Conservation (phyloP, 2,888 invertebrate species). For the Pseudococcus viburni region DNA sequence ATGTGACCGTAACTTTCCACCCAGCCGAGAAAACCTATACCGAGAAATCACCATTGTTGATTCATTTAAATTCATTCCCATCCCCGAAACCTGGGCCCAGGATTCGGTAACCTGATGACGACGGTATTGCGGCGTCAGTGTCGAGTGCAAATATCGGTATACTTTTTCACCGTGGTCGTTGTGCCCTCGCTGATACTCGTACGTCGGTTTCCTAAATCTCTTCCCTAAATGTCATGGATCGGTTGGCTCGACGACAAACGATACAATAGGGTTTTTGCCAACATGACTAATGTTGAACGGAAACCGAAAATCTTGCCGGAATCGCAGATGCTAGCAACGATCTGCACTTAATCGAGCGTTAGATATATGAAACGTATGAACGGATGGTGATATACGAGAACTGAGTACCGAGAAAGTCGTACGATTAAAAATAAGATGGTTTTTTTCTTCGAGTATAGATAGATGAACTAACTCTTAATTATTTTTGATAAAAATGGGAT, state of each 20-base stretch:
- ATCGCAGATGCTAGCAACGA: slow-evolving; percentile 38
- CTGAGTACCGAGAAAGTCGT: neutral
- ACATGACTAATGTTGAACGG: slow-evolving; percentile 48
- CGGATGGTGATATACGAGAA: neutral
- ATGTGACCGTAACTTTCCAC: neutral
- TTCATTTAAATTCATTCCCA: slow-evolving; percentile 40
- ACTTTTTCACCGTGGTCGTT: neutral
- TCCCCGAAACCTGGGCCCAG: neutral
- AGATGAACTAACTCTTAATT: too few species aligned
- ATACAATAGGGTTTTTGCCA: slow-evolving; percentile 46
- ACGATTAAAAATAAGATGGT: too few species aligned
- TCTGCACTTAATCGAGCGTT: slow-evolving; percentile 50
- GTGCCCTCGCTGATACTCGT: neutral
- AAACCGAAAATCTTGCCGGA: slow-evolving; percentile 51
- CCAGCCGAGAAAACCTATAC: neutral
- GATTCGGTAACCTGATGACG: neutral
- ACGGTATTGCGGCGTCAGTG: slow-evolving; percentile 11
- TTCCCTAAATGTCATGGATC: slow-evolving; percentile 39
- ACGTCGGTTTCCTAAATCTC: slow-evolving; percentile 36
- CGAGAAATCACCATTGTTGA: slow-evolving; percentile 31
- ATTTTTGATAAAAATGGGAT: too few species aligned
- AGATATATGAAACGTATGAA: slow-evolving; percentile 23
- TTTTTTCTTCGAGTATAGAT: too few species aligned
- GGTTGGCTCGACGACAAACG: slow-evolving; percentile 38
- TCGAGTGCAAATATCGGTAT: slow-evolving; percentile 38